Evolutionary conservation across 2,113 vertebrate genomes (phyloP).

Genomic region (Lasiurus borealis): DNA sequence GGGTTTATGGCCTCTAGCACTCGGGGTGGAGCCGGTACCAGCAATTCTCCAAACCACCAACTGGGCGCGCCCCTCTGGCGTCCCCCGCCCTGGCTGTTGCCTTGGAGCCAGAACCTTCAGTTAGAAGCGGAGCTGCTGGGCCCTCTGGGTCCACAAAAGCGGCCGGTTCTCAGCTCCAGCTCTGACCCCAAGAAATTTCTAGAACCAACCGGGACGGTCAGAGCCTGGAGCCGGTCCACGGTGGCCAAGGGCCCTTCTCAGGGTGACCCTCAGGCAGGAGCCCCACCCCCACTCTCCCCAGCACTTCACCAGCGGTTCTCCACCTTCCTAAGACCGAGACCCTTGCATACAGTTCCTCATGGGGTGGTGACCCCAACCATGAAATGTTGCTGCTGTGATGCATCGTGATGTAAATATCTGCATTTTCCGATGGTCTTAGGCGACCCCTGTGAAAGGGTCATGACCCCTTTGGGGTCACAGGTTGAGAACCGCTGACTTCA

Average conservation of each 20-base stretch:
- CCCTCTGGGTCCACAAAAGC: neutral
- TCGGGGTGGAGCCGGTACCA: neutral
- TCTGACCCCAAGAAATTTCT: neutral
- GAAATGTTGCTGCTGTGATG: no score
- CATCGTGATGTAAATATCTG: no score
- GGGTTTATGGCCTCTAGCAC: neutral
- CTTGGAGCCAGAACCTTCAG: neutral
- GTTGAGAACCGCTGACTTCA: neutral
- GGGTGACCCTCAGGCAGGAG: neutral
- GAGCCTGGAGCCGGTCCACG: neutral
- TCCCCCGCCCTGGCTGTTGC: no score
- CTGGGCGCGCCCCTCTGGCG: accelerated
- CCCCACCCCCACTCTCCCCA: accelerated
- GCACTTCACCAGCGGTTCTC: no score
- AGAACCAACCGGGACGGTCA: neutral
- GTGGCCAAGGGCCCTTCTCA: neutral
- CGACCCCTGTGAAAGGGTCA: no score
- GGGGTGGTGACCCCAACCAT: no score
- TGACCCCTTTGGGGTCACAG: no score
- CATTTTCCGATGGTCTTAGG: no score
- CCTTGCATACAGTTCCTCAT: no score
- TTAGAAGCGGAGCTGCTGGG: neutral
- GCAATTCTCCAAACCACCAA: neutral
- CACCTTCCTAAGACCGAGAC: no score
- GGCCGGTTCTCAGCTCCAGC: neutral